These are phyloP conservation scores for Montifringilla adamsi DNA, from an alignment of 2,113 vertebrate species.

Conservation along the genomic window DNA sequence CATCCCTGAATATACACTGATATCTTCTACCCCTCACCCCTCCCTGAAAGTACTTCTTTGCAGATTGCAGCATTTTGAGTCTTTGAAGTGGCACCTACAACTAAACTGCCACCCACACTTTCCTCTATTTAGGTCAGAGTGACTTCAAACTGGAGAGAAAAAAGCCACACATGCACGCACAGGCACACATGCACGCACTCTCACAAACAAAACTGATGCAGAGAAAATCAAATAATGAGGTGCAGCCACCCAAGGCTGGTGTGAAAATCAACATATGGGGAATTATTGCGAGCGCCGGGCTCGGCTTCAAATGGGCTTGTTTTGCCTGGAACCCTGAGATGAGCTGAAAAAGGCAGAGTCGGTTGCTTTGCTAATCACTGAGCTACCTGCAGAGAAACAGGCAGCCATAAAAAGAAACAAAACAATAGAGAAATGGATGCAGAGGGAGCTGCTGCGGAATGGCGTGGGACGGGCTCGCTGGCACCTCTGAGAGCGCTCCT, in stretches of 20 bases:
- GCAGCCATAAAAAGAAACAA: conserved; percentile 25
- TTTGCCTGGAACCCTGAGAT: conserved; percentile 53
- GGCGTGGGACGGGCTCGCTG: not conserved
- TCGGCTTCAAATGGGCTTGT: conserved; percentile 60
- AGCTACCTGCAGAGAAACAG: conserved; percentile 62
- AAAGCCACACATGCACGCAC: not conserved
- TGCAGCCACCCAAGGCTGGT: conserved; percentile 49
- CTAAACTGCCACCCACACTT: conserved; percentile 23
- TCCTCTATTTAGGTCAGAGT: conserved; percentile 32
- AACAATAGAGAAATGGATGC: conserved; percentile 2
- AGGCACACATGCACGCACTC: not conserved
- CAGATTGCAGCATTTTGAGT: not conserved
- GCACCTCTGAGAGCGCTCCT: not conserved
- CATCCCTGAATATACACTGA: not conserved
- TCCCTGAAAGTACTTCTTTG: not conserved
- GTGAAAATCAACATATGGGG: conserved; percentile 65
- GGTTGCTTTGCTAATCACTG: not conserved
- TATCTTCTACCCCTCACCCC: not conserved
- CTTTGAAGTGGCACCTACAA: conserved; percentile 52
- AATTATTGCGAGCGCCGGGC: not conserved
- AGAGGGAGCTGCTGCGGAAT: not conserved
- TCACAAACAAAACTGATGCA: not conserved
- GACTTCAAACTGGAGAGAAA: conserved; percentile 10
- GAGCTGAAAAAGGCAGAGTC: conserved; percentile 49
- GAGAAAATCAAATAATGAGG: conserved; percentile 60